Base-by-base conservation (phyloP, 1,140 invertebrate genomes). In the Dryas iulia region DNA sequence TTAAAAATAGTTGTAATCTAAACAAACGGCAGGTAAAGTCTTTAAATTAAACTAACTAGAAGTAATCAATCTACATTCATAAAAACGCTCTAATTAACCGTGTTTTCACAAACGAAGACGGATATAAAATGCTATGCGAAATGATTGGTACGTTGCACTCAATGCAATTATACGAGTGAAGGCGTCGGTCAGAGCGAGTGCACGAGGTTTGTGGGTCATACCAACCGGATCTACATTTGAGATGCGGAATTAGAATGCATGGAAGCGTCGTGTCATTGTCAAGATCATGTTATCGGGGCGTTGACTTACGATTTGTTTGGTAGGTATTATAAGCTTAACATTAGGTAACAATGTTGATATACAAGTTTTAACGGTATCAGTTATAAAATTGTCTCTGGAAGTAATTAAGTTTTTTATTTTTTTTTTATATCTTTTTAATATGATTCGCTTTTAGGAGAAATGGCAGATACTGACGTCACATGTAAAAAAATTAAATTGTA, bases 191-290 rank as follows among this genome's bases (percentile, higher is more conserved):
- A 81, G 56, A 59, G 71, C 62, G 70, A 66, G 76, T 73, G 75
- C 81, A 80, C 78, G 68, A 63, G 83, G 84, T 85, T 86, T 86
- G 72, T 86, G 80, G 81, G 84, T 85, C 84, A 84, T 26, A n/a
- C 30, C 69, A 72, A 79, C 84, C 79, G 77, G 84, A 86, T 73
- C 62, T 69, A 66, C 66, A 58, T 73, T 54, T 47, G 54, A 59
- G 63, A 67, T 71, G 58, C 33, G 31, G 73, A 73, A 58, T 69
- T 66, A 69, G 67, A 66, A 62, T 61, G 35, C 14, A 61, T 69
- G 67, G 62, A 69, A 66, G 63, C 24, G 67, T 23, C 53, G 23
- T 69, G 54, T 65, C 59, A 66, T 35, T 63, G 62, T 66, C 71
- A 69, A 59, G 60, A 65, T 28, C 60, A 28, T 39, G 7, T 10